phyloP scores from a whole-genome alignment of 92 coral and sea anemone genomes.

The Parazoanthus darwini region DNA sequence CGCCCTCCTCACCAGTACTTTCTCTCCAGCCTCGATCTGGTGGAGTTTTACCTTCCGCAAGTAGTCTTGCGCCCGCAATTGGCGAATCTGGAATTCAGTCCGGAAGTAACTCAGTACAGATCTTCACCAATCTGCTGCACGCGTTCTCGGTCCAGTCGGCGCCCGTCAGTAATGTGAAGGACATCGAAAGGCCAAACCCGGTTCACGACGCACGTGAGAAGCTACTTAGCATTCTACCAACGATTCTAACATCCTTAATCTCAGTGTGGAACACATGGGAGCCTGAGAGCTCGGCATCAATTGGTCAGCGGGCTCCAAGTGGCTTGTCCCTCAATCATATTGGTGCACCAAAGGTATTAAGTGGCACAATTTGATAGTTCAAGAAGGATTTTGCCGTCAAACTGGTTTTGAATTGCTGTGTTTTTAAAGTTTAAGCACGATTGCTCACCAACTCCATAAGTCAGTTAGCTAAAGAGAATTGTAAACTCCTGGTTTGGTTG shows the following conservation, averaged over 20 bases:
- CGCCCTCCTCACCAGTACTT: slow-evolving; percentile 89
- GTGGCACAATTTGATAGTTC: not conserved
- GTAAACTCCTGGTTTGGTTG: too few relatives aligned
- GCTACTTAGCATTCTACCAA: slow-evolving; percentile 80
- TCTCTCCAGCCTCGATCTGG: slow-evolving; percentile 87
- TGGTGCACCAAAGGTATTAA: slow-evolving; percentile 86
- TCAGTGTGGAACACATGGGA: slow-evolving; percentile 92
- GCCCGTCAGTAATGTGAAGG: slow-evolving; percentile 63
- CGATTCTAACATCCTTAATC: slow-evolving; percentile 76
- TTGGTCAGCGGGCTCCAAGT: slow-evolving; percentile 76
- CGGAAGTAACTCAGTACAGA: slow-evolving; percentile 70
- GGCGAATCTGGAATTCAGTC: slow-evolving; percentile 62
- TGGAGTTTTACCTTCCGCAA: slow-evolving; percentile 58
- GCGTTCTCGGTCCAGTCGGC: slow-evolving; percentile 92
- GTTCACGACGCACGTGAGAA: slow-evolving; percentile 93
- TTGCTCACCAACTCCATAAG: too few relatives aligned
- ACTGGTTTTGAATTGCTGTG: not conserved
- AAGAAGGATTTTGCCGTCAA: not conserved
- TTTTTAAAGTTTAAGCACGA: not conserved
- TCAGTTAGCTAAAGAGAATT: too few relatives aligned
- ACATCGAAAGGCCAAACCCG: slow-evolving; percentile 81
- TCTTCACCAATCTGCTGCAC: slow-evolving; percentile 93
- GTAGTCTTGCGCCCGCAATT: slow-evolving; percentile 35
- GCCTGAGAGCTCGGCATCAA: slow-evolving; percentile 64
- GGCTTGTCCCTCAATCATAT: slow-evolving; percentile 72